Conservation (phyloP, 2,113 vertebrate species). For the Menura novaehollandiae region DNA sequence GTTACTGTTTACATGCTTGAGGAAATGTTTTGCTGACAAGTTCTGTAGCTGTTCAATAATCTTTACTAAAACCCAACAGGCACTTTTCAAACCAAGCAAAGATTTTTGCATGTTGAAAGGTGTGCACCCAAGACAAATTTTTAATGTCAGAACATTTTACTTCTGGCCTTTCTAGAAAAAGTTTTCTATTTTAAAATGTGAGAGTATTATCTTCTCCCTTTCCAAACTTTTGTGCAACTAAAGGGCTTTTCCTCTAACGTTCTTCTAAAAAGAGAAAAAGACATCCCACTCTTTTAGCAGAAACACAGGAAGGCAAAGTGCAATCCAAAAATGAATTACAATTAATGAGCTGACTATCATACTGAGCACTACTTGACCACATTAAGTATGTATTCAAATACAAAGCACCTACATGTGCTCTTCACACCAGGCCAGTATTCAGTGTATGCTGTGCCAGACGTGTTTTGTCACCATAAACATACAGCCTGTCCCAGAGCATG, state of each 20-base stretch:
- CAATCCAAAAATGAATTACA: neutral
- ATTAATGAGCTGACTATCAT: neutral
- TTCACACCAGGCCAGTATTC: neutral
- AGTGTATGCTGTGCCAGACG: rapidly evolving
- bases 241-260: neutral
- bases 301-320: neutral
- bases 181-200: neutral
- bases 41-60: neutral
- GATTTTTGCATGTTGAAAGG: neutral
- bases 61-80: neutral
- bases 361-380: neutral
- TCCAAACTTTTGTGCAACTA: neutral
- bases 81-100: neutral
- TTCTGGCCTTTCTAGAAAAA: neutral
- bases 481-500: neutral
- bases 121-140: rapidly evolving
- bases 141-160: neutral
- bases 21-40: neutral
- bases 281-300: neutral
- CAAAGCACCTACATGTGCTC: neutral
- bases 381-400: neutral
- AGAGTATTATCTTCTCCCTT: neutral
- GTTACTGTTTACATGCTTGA: neutral
- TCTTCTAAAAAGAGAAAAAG: neutral
- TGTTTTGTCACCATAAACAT: neutral